phyloP scores from a whole-genome alignment of 2,888 invertebrate genomes.

The Globia sparganii region DNA sequence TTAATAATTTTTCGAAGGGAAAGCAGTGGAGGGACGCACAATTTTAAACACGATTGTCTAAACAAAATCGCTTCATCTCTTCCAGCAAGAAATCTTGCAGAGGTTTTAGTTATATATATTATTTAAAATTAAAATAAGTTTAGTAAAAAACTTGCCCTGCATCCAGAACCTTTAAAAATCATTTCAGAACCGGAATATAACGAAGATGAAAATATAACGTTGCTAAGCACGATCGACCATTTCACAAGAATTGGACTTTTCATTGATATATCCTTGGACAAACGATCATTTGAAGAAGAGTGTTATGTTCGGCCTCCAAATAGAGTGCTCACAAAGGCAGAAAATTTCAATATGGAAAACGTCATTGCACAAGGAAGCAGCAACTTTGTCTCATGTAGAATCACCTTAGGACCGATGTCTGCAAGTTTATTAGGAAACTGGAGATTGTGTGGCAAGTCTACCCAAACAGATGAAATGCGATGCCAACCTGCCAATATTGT shows the following conservation, averaged over 20 bases:
- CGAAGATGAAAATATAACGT: background rate
- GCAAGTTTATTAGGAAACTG: conserved; percentile 59
- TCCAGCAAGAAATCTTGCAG: background rate
- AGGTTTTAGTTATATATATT: background rate
- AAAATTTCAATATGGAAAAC: conserved; percentile 16
- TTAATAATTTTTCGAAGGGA: background rate
- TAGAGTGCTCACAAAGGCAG: conserved; percentile 16
- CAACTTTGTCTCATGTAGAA: conserved; percentile 65
- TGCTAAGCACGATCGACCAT: conserved; percentile 46
- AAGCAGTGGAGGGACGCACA: background rate
- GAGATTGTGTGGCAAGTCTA: conserved; percentile 58
- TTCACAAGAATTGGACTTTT: conserved; percentile 5
- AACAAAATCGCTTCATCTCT: background rate
- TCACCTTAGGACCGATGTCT: conserved; percentile 63
- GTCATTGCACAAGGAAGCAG: conserved; percentile 47
- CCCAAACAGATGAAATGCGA: conserved; percentile 25
- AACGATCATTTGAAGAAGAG: conserved; percentile 52
- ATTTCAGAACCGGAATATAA: conserved; percentile 9
- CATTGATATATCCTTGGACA: conserved; percentile 61
- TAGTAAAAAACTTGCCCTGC: background rate
- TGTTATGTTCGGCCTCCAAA: conserved; percentile 56
- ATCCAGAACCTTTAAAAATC: background rate
- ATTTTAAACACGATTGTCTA: background rate
- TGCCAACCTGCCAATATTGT: conserved; percentile 59
- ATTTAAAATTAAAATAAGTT: no score